Percentiles rank a stretch among this genome's conserved stretches.
phyloP scores from a whole-genome alignment of 2,797 vertebrate genomes.

The Dermochelys coriacea region DNA sequence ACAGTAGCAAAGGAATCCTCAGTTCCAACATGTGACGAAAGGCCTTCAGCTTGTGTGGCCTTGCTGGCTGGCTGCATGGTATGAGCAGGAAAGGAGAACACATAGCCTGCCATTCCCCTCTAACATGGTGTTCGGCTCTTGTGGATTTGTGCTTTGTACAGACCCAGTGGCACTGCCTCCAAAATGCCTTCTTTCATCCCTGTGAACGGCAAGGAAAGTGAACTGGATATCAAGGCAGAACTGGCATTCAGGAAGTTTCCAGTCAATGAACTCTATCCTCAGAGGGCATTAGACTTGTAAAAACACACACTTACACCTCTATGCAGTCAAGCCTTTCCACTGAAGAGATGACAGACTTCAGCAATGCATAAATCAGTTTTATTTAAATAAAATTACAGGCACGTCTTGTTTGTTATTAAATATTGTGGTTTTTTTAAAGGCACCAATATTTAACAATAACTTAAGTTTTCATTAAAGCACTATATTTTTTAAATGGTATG shows the following conservation, averaged over 20 bases:
- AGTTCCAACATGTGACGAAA: background rate
- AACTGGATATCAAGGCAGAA: background rate
- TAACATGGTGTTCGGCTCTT: background rate
- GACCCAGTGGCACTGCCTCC: background rate
- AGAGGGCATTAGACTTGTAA: background rate
- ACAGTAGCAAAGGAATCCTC: background rate
- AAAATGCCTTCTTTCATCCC: background rate
- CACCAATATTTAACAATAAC: constrained; percentile 60
- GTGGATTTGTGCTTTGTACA: background rate
- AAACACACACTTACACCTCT: background rate
- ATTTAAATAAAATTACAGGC: constrained; percentile 72
- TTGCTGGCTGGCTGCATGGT: background rate
- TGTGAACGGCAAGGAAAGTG: background rate
- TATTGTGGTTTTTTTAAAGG: constrained; percentile 17
- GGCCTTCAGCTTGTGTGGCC: background rate
- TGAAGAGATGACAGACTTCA: constrained; percentile 14
- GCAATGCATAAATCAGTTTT: constrained; percentile 60
- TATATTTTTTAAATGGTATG: constrained; percentile 11
- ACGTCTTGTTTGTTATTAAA: constrained; percentile 16
- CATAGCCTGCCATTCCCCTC: background rate
- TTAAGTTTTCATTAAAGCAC: constrained; percentile 57
- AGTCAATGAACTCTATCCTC: background rate
- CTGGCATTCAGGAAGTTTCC: background rate
- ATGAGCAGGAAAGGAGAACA: background rate
- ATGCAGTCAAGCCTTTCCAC: background rate